Evolutionary conservation across 2,888 invertebrate genomes (phyloP), one percentile per base, ranked within the genome.

Genomic region (Ceriagrion tenellum): DNA sequence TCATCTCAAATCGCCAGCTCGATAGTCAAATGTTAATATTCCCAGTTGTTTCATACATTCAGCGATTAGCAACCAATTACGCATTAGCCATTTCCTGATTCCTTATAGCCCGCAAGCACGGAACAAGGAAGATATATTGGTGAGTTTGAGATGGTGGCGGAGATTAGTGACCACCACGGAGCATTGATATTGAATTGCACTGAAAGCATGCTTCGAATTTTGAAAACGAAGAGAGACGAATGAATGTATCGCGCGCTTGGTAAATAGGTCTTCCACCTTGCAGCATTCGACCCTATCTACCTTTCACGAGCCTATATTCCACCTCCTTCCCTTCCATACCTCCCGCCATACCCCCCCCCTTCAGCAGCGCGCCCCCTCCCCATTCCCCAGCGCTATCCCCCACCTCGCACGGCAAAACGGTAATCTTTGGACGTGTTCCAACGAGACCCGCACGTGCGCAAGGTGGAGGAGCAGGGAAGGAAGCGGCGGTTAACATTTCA

Each of bases 401-500:
- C 81, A 35, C 81, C 16, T 81, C 18, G 35, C 8, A n/a, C 81
- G 23, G 69, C 69, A 69, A 26, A 81, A 10, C 69, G 81, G 81
- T 81, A 35, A 81, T 81, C 81, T 81, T 35, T 81, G 81, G 81
- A 81, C 81, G 81, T 81, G 81, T 81, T 81, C 81, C 81, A 81
- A 81, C n/a, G 69, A n/a, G 69, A 26, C 13, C 81, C 30, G 81
- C 81, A 81, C 81, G 81, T 81, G 81, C 81, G 81, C 81, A 35
- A 81, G 81, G 81, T 16, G 26, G 81, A 23, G 16, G 81, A 26
- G 35, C 35, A 81, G 81, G 81, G 16, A 6, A n/a, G 0, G 81
- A 10, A 35, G 81, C 35, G 18, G 81, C 12, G 81, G 35, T 81
- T 81, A 81, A 81, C 30, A 81, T 81, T 81, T 81, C 81, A 81